These are phyloP conservation scores for Steatocranus sp. DNA, from an alignment of 2,797 vertebrate genomes.

Conservation along the genomic window DNA sequence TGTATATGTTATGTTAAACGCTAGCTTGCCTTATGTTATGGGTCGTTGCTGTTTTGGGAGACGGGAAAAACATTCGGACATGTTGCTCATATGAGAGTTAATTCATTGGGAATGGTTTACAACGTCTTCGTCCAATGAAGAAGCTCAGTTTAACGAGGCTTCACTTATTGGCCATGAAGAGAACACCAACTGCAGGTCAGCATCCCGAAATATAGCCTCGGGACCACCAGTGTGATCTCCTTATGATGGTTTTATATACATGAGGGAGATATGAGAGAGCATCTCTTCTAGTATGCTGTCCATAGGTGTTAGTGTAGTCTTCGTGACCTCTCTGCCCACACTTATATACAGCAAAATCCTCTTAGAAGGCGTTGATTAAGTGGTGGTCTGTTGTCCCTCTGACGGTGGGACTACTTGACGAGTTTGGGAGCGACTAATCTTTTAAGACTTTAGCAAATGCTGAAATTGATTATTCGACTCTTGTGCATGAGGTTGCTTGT, in stretches of 20 bases:
- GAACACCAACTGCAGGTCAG: slow-evolving; percentile 12
- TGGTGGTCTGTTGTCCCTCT: not conserved
- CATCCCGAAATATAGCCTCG: not conserved
- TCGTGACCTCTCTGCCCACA: not conserved
- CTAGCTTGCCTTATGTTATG: not conserved
- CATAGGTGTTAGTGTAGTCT: not conserved
- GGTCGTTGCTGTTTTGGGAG: not conserved
- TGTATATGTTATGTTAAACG: slow-evolving; percentile 6
- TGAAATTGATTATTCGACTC: not conserved
- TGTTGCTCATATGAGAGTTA: not conserved
- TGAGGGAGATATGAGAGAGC: not conserved
- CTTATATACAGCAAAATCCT: not conserved
- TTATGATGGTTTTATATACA: not conserved
- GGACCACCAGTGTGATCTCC: not conserved
- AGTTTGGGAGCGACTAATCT: not conserved
- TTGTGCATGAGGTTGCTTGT: not conserved
- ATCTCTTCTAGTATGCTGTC: not conserved
- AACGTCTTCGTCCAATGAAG: slow-evolving; percentile 9
- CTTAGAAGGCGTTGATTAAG: not conserved
- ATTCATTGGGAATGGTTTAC: slow-evolving; percentile 1
- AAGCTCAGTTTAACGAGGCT: slow-evolving; percentile 23
- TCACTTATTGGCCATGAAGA: slow-evolving; percentile 27
- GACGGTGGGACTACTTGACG: not conserved
- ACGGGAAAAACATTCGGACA: not conserved
- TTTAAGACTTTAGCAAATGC: not conserved